A percentile compares a stretch with the other conserved stretches of the same genome.
Evolutionary conservation across 2,113 vertebrate genomes (phyloP).

Genomic region (Fregata magnificens): DNA sequence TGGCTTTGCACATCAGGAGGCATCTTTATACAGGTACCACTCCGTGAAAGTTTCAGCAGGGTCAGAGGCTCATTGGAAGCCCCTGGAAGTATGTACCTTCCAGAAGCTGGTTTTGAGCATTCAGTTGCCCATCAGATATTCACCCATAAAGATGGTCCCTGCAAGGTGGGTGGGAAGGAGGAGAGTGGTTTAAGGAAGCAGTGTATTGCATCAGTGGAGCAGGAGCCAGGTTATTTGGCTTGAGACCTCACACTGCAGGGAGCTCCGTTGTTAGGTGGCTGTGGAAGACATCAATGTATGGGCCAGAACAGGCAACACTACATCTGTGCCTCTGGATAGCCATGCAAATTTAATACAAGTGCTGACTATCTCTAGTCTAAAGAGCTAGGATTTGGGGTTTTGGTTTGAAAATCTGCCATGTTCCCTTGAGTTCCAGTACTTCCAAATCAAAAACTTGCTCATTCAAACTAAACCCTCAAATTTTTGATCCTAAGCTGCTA

Average conservation of each 20-base stretch:
- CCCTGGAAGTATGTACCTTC: neutral
- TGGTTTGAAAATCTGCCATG: neutral
- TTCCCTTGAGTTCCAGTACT: neutral
- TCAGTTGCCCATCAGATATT: neutral
- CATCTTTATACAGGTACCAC: neutral
- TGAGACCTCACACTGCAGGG: neutral
- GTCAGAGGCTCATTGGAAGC: neutral
- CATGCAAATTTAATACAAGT: accelerated
- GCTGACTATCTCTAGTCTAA: neutral
- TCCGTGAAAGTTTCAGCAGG: neutral
- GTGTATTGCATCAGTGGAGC: neutral
- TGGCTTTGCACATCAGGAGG: neutral
- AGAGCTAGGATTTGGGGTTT: neutral
- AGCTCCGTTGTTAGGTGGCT: neutral
- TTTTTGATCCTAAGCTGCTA: neutral
- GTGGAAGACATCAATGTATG: neutral
- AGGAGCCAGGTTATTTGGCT: neutral
- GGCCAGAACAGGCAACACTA: neutral
- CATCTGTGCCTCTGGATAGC: neutral
- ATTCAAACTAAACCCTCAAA: neutral
- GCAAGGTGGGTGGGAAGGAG: neutral
- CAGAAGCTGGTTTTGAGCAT: neutral
- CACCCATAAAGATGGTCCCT: neutral
- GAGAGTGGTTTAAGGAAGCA: neutral
- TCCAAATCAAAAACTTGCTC: neutral